Evolutionary conservation across 2,797 vertebrate species (phyloP), one percentile per base, ranked within the genome.

Genomic region (Sandelia bainsii): DNA sequence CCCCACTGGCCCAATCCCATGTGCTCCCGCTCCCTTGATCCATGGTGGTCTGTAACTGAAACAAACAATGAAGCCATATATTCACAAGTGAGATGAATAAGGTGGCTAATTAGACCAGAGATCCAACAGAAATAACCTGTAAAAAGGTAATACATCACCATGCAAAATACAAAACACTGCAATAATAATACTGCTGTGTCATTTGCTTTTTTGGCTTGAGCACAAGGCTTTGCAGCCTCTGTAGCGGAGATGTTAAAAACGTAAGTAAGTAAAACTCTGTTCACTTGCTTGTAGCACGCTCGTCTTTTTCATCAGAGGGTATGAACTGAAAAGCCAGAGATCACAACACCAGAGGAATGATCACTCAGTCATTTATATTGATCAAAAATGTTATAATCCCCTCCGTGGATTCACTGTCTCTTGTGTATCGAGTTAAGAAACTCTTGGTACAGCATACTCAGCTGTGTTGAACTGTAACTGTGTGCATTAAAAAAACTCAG

Each of bases 41-140:
- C 69, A 52, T 54, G 25, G 70, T 72, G 72, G 67, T 82, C 79
- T 79, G 77, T 76, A 85, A 88, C 77, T 76, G 77, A 80, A 89
- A 79, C 58, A 82, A 90, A 86, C 75, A 82, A 69, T 60, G 51
- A 84, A 79, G 72, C 75, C 72, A 57, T 59, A 72, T 69, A 71
- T 82, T 75, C 62, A 63, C 68, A 79, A 85, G 83, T 87, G 76
- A 89, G 83, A 92, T 84, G 75, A 89, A 91, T 88, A 87, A 73
- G 75, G 65, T 52, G 32, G 65, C 68, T 87, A 91, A 91, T 90
- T 90, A 88, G 52, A 87, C 46, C 27, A 12, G 89, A 90, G 69
- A 78, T 81, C 75, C 67, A 83, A 67, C 86, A 87, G 74, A 90
- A 89, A 82, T 74, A 46, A 65, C 25, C 66, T 40, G 48, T 83